Evolutionary conservation across 2,888 invertebrate species (phyloP), one percentile per base, ranked within the genome.

Genomic region (Hymenopus coronatus): DNA sequence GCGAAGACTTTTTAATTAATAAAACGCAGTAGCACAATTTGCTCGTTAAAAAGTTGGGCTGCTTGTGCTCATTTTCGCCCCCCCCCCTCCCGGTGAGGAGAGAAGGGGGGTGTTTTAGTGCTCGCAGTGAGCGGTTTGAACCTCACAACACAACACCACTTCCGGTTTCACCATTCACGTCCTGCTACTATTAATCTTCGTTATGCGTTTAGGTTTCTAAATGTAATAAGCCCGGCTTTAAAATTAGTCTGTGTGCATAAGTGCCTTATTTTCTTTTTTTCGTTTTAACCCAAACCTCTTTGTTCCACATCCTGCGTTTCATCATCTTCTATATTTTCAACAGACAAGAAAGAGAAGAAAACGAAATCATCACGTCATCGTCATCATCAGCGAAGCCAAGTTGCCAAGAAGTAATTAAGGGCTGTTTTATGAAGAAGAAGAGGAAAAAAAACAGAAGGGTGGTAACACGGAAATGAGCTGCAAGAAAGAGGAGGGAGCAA

Each of bases 11-110:
- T 91, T 91, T 91, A 91, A 91, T 91, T 91, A 91, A 91, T 91
- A 91, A 91, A 91, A 91, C 91, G 90, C 90, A 90, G 91, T 90
- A 91, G 90, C 91, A 90, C 91, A 91, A 91, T 91, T 91, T 91
- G 91, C 91, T 91, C 91, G 91, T 90, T 91, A 91, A 91, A 87
- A 90, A 90, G 89, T 90, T 89, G 88, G 87, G 89, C 85, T 20
- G 54, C 54, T 89, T 89, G 28, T 54, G 87, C 89, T 88, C 89
- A 85, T 89, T 87, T 85, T 84, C 88, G 30, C 88, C 83, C 70
- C 30, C 83, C 40, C 46, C 46, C 54, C 54, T 20, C 54, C 54
- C 8, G 54, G 54, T 20, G 40, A n/a, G 85, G 40, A n/a, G 7
- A n/a, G 4, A 14, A 15, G 85, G 7, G 40, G 14, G 28, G 20